Evolutionary conservation across 2,888 invertebrate species (phyloP), one percentile per base, ranked within the genome.

Genomic region (Philereme transversata): DNA sequence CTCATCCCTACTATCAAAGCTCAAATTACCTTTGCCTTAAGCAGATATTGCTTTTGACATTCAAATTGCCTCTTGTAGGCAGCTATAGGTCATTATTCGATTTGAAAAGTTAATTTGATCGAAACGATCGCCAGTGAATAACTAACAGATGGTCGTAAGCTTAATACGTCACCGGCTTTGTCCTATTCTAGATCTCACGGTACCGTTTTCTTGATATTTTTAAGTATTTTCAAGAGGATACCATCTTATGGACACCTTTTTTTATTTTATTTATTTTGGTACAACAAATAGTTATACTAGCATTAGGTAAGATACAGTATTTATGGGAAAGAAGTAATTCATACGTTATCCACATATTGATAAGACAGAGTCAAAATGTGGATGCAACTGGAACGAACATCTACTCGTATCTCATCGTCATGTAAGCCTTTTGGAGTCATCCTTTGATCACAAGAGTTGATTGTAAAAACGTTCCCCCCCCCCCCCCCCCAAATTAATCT

Each of bases 41-140:
- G 62, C 56, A 60, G 58, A 57, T 62, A 60, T 68, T 67, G 62
- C 66, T 66, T 73, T 70, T 68, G 70, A 72, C 72, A 70, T 64
- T 62, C 56, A 71, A 70, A 71, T 73, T 67, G 58, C 64, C 63
- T 65, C 62, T 56, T 57, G 64, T 56, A 51, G 62, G 60, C 58
- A 67, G 57, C 51, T 61, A 33, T 34, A 10, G 54, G 57, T 60
- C 60, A 65, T 68, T 66, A 65, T 62, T 64, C 49, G 58, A 58
- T 68, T 68, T 63, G 59, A 68, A 67, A 60, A 65, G 63, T 57
- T 65, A 66, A 68, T 66, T 69, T 57, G 63, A 70, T 57, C 61
- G 56, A 57, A 64, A 55, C 59, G 57, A 68, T 65, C 56, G 50
- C 57, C 54, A 63, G 59, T 59, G 64, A 62, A 61, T 57, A 49